Evolutionary conservation across 2,888 invertebrate genomes (phyloP).

Genomic region (Muscina levida): DNA sequence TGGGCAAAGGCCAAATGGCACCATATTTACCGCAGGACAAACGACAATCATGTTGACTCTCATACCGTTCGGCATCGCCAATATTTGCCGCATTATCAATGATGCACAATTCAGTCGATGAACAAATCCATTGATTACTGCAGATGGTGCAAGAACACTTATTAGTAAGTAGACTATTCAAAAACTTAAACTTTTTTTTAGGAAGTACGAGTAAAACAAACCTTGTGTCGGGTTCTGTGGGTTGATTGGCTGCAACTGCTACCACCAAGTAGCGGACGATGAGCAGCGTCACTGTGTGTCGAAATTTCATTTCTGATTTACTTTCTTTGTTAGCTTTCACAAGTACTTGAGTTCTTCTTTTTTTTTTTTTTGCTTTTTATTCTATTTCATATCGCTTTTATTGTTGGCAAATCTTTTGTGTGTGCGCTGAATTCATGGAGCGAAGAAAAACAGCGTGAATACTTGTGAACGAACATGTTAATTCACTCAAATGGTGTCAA

Average conservation of each 20-base stretch:
- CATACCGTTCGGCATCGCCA: constrained; percentile 70
- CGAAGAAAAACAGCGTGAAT: constrained; percentile 15
- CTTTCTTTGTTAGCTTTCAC: constrained; percentile 1
- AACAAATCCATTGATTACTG: constrained; percentile 72
- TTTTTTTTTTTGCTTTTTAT: constrained; percentile 19
- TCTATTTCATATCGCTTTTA: constrained; percentile 1
- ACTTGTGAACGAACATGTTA: constrained; percentile 3
- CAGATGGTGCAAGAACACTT: neutral
- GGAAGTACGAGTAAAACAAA: constrained; percentile 35
- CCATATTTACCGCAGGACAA: constrained; percentile 86
- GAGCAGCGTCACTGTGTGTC: neutral
- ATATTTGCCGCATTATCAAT: constrained; percentile 68
- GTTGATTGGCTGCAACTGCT: neutral
- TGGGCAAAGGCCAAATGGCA: constrained; percentile 86
- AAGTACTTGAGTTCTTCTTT: neutral
- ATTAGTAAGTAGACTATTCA: neutral
- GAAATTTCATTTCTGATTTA: constrained; percentile 15
- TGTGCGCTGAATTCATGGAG: constrained; percentile 4
- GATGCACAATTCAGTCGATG: constrained; percentile 71
- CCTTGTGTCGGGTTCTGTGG: constrained; percentile 50
- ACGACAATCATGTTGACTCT: constrained; percentile 84
- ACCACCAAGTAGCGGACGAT: constrained; percentile 2
- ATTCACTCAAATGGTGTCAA: constrained; percentile 36
- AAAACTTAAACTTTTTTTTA: neutral
- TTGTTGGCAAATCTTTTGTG: constrained; percentile 2